Evolutionary conservation across 2,888 invertebrate species (phyloP).

Genomic region (Alsophila aescularia): DNA sequence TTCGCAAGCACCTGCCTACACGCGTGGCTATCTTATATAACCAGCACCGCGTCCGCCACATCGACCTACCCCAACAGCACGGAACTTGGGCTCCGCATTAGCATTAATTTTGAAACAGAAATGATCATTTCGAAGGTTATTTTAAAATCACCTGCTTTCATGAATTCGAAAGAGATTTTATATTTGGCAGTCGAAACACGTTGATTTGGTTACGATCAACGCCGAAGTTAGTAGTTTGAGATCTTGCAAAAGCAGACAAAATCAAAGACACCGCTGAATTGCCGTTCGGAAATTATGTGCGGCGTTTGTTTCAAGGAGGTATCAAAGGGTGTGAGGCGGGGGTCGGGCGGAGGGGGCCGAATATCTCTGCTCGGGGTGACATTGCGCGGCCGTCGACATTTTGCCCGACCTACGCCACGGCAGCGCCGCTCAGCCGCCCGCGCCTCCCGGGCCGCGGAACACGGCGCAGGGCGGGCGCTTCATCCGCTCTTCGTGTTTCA

Average conservation of each 20-base stretch:
- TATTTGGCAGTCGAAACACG: neutral
- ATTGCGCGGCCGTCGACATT: conserved; percentile 78
- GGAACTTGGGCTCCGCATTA: conserved; percentile 35
- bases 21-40: conserved; percentile 63
- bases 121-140: neutral
- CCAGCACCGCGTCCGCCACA: conserved; percentile 36
- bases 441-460: conserved; percentile 59
- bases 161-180: neutral
- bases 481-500: conserved; percentile 53
- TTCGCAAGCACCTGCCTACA: conserved; percentile 66
- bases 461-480: conserved; percentile 44
- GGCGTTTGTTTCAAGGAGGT: conserved; percentile 46
- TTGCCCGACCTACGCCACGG: conserved; percentile 78
- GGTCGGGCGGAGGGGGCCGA: conserved; percentile 54
- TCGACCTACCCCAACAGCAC: conserved; percentile 64
- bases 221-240: neutral
- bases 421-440: conserved; percentile 50
- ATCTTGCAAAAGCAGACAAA: conserved; percentile 33
- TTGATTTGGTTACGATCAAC: neutral
- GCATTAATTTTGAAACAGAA: conserved; percentile 10
- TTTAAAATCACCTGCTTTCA: neutral
- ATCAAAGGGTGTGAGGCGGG: conserved; percentile 37
- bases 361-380: conserved; percentile 76
- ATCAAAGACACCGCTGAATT: conserved; percentile 52
- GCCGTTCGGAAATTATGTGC: conserved; percentile 68